Percentiles rank a stretch among this genome's conserved stretches.
phyloP scores from a whole-genome alignment of 1,140 invertebrate species.

The Drosophila athabasca region DNA sequence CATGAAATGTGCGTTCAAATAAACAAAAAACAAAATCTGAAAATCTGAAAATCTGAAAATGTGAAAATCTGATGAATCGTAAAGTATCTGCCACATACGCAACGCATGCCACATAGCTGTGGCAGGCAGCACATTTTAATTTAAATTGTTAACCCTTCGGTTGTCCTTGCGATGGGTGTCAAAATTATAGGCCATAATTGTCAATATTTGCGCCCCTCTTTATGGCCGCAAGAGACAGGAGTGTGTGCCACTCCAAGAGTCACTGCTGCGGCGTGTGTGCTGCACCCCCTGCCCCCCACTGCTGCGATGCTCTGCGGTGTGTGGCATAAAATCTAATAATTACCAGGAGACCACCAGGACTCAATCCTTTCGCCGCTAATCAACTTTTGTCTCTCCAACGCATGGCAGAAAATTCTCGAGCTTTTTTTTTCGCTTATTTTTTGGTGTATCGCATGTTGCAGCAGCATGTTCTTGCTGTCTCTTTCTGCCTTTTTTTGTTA shows the following conservation, averaged over 20 bases:
- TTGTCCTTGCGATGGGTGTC: slow-evolving; percentile 64
- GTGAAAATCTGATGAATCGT: slow-evolving; percentile 63
- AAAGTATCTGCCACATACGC: slow-evolving; percentile 30
- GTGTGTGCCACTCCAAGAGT: slow-evolving; percentile 8
- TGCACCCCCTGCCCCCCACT: no score
- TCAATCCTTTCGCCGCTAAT: slow-evolving; percentile 52
- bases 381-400: slow-evolving; percentile 49
- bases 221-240: slow-evolving; percentile 25
- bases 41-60: not conserved
- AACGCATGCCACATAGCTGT: not conserved
- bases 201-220: slow-evolving; percentile 70
- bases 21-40: slow-evolving; percentile 21
- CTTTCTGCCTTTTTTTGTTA: slow-evolving; percentile 23
- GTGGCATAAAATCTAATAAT: slow-evolving; percentile 79
- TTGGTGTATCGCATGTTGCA: slow-evolving; percentile 24
- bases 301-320: not conserved
- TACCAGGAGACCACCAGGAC: slow-evolving; percentile 50
- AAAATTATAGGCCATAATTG: slow-evolving; percentile 80
- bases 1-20: slow-evolving; percentile 64
- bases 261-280: not conserved
- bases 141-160: slow-evolving; percentile 76
- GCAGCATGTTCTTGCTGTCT: slow-evolving; percentile 11
- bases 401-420: slow-evolving; percentile 30
- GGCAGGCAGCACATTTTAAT: slow-evolving; percentile 50
- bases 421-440: no score